Base-by-base conservation (phyloP, 2,797 vertebrate genomes). In the Pygocentrus nattereri region DNA sequence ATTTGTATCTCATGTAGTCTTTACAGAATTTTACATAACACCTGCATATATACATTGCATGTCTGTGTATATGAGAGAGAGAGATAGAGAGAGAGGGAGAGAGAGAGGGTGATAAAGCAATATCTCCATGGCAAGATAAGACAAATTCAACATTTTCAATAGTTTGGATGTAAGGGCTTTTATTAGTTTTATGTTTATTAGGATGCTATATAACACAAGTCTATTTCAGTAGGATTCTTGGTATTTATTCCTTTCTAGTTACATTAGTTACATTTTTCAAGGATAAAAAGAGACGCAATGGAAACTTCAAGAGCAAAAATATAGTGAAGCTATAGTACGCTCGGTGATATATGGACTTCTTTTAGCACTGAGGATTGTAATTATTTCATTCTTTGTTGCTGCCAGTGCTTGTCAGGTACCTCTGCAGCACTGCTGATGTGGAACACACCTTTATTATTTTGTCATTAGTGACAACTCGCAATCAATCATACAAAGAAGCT, bases 391-490 rank as follows among this genome's bases (percentile, higher is more conserved):
- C 89, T 84, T 87, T 85, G 86, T 85, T 69, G 65, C 75, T 88
- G 81, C 74, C 80, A 68, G 31, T 61, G 85, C 79, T 84, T 85
- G 87, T 90, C 89, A 87, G 83, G 80, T 88, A 76, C 88, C 85
- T 87, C 87, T 65, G 82, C 86, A 86, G 88, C 69, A 85, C 38
- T 74, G 54, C 78, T 70, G 69, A 65, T 74, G 81, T 38, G 30
- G 75, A 68, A 78, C 70, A 87, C 65, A 74, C 85, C 88, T 90
- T 92, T 92, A 90, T 92, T 91, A 93, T 91, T 90, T 90, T 89
- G 65, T 87, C 86, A 88, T 92, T 91, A 91, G 89, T 88, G 87
- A 91, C 88, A 87, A 90, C 81, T 88, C 19, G 65, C 87, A 83
- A 93, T 93, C 91, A 91, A 89, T 94, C 92, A 92, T 80, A 84